phyloP scores from a whole-genome alignment of 2,113 vertebrate genomes.

The Tachysurus vachellii region DNA sequence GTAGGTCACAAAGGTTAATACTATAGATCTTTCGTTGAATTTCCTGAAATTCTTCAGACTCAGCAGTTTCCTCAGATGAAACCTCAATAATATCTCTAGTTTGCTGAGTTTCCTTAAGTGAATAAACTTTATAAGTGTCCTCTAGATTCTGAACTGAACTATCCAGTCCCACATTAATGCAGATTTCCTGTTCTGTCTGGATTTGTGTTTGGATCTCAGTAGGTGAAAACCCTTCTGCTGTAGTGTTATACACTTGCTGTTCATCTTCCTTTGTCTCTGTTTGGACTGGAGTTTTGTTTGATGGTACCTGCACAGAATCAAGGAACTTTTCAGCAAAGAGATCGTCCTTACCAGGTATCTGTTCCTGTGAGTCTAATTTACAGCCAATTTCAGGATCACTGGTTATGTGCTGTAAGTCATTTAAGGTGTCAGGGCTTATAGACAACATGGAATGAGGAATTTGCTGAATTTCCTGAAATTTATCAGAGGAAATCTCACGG shows the following conservation, averaged over 20 bases:
- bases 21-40: constrained; percentile 7
- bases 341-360: constrained; percentile 85
- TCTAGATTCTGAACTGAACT: background rate
- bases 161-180: background rate
- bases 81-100: background rate
- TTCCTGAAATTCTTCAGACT: constrained; percentile 13
- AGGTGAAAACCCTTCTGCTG: background rate
- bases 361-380: constrained; percentile 84
- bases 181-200: background rate
- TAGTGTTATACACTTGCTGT: background rate
- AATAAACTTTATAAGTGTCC: background rate
- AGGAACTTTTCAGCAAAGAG: constrained; percentile 86
- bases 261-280: background rate
- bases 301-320: constrained; percentile 77
- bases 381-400: constrained; percentile 71
- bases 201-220: background rate
- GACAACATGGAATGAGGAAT: background rate
- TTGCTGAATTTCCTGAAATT: constrained; percentile 2
- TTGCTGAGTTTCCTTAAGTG: background rate
- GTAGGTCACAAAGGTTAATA: constrained; percentile 67
- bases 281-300: background rate
- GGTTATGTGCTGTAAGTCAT: constrained; percentile 71
- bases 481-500: background rate
- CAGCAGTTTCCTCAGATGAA: background rate
- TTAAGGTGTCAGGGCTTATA: constrained; percentile 55